phyloP scores from a whole-genome alignment of 1,140 invertebrate species.

The Monomorium pharaonis region DNA sequence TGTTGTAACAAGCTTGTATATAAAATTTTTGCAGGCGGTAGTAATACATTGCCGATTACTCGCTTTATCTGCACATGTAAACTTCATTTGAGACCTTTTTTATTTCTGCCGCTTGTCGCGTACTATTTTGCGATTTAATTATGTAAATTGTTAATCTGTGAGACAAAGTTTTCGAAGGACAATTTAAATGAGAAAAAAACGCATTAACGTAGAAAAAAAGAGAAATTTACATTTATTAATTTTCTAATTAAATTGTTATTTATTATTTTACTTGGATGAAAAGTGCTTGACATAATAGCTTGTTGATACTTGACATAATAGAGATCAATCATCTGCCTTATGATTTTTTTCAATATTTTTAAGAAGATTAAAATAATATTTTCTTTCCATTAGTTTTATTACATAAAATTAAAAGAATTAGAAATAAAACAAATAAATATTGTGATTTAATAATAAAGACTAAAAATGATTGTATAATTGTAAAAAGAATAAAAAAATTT shows the following conservation, averaged over 20 bases:
- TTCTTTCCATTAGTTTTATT: background rate
- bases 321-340: background rate
- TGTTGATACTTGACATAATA: background rate
- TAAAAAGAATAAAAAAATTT: background rate
- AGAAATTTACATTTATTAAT: background rate
- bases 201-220: background rate
- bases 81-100: background rate
- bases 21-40: background rate
- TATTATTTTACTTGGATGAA: background rate
- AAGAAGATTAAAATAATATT: background rate
- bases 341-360: background rate
- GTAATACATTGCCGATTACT: background rate
- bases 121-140: constrained; percentile 38
- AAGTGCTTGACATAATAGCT: too few species aligned
- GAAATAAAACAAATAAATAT: background rate
- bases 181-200: background rate
- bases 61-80: constrained; percentile 20
- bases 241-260: background rate
- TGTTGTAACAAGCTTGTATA: too few species aligned
- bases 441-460: background rate
- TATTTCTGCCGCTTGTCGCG: background rate
- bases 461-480: background rate
- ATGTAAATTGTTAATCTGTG: background rate
- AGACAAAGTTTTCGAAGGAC: background rate
- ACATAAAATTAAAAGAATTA: background rate